Evolutionary conservation across 2,113 vertebrate species (phyloP), one percentile per base, ranked within the genome.

Genomic region (Maccullochella peelii): DNA sequence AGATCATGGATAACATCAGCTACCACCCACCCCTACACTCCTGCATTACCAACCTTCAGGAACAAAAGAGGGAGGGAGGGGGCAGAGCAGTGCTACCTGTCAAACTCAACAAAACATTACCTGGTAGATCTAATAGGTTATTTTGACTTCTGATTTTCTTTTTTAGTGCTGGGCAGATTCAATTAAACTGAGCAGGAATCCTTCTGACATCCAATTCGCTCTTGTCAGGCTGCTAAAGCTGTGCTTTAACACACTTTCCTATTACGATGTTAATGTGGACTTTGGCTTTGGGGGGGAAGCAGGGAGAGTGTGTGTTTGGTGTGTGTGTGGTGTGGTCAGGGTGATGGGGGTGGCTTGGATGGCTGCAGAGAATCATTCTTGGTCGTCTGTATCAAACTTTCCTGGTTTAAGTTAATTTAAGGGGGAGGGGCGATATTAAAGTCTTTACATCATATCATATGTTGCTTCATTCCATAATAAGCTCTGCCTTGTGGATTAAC

Each of bases 171-270:
- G 86, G 96, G 96, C 96, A 96, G 97, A 97, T 98, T 98, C 97
- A 97, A 98, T 98, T 98, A 98, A 90, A 97, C 95, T 94, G 95
- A 96, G 96, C 95, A 96, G 96, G 97, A 97, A 97, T 97, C 96
- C 96, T 95, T 96, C 96, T 97, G 97, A 98, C 97, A 97, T 97
- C 96, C 96, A 97, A 97, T 97, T 97, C 95, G 88, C 95, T 96
- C 96, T 96, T 96, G 96, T 97, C 97, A 96, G 95, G 67, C 63
- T 88, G 96, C 95, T 94, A 95, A 96, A 96, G 95, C 96, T 93
- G 95, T 91, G 95, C 95, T 95, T 89, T 96, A 96, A 94, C 95
- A 92, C 93, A 94, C 95, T 91, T 96, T 96, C 95, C 96, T 97
- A 97, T 97, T 97, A 97, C 96, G 94, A 97, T 96, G 96, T 96